Evolutionary conservation across 1,140 invertebrate genomes (phyloP).

Genomic region (Parapsyche elsis): DNA sequence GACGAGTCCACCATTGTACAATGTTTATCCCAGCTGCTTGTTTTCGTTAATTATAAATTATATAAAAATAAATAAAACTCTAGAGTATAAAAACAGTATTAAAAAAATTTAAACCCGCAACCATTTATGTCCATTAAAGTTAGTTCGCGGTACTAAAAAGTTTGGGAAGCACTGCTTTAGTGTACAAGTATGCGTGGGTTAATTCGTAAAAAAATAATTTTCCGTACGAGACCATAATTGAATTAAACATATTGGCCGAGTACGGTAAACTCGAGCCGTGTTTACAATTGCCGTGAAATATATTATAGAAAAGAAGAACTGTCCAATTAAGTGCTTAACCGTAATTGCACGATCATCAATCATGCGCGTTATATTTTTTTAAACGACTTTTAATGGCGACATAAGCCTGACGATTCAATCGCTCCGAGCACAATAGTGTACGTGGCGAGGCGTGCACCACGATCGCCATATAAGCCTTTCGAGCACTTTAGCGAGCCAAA

Average conservation of each 20-base stretch:
- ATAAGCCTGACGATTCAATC: constrained; percentile 19
- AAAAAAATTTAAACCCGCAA: too few species aligned
- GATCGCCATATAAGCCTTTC: background rate
- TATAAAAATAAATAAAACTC: too few species aligned
- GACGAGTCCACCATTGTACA: too few species aligned
- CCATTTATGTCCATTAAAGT: too few species aligned
- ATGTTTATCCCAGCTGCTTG: too few species aligned
- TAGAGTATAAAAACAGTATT: too few species aligned
- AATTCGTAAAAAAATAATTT: too few species aligned
- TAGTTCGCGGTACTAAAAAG: too few species aligned
- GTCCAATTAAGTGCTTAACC: constrained; percentile 16
- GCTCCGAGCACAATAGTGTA: background rate
- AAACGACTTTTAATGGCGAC: constrained; percentile 26
- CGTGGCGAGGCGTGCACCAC: background rate
- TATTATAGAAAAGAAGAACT: background rate
- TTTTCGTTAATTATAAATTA: too few species aligned
- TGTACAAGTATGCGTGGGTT: too few species aligned
- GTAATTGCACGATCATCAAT: constrained; percentile 20
- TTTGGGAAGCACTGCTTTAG: too few species aligned
- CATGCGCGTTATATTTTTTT: constrained; percentile 8
- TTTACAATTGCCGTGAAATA: background rate
- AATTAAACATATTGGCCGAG: background rate
- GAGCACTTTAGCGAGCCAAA: background rate
- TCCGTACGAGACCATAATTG: background rate
- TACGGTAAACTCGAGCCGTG: background rate